Evolutionary conservation across 2,888 invertebrate genomes (phyloP), one percentile per base, ranked within the genome.

Genomic region (Geophilus truncorum): DNA sequence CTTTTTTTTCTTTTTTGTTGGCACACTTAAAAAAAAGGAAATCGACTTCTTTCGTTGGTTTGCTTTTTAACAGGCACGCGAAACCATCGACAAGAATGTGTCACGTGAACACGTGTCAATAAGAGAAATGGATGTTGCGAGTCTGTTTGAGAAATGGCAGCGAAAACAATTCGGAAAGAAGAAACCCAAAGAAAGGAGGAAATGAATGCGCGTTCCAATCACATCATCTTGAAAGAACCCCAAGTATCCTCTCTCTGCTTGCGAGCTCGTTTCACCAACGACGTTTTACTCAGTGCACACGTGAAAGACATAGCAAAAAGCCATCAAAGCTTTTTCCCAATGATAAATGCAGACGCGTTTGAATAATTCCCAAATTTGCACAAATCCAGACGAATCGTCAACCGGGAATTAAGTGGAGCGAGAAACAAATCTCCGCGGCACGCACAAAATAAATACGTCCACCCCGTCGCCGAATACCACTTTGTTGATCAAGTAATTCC

Each of bases 31-130:
- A 25, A n/a, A n/a, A 70, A 23, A 28, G 70, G 70, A 70, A 70
- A 70, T 70, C 70, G n/a, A 70, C 70, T 28, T 70, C 28, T 70
- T 70, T 70, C 28, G 23, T 12, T 70, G 70, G 28, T 4, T 28
- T 70, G 15, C 12, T 25, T 70, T 70, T 70, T 70, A 70, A 70
- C 70, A 28, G 28, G 28, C 21, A 9, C 23, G 23, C 57, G 6
- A 15, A 12, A 4, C 57, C 23, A 62, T 62, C 70, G n/a, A 70
- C 25, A 70, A 28, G 28, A 70, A 28, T 25, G 70, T 70, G 70
- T 70, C 70, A 70, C 70, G 70, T 70, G 70, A 70, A 70, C 70
- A 70, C 70, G 70, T 70, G 70, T 70, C 70, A 70, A 70, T 70
- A 70, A 70, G 70, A 70, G 70, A 70, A 70, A 70, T 70, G 70